A percentile compares a stretch with the other conserved stretches of the same genome.
phyloP scores from a whole-genome alignment of 2,888 invertebrate species.

The Rhodophaea formosa region DNA sequence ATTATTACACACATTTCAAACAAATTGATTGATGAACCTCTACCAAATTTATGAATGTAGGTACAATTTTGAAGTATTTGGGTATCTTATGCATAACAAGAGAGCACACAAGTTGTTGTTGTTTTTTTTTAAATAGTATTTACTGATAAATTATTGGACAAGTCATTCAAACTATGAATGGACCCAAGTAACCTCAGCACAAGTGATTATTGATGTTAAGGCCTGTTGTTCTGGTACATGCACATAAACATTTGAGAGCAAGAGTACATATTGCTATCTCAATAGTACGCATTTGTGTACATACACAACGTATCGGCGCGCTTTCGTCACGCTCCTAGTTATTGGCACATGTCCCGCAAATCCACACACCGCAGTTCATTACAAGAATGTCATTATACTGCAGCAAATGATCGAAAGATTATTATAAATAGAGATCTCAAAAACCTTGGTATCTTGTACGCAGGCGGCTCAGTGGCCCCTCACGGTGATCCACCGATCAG shows the following conservation, averaged over 20 bases:
- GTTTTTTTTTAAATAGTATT: too few species aligned
- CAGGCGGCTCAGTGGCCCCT: slow-evolving; percentile 48
- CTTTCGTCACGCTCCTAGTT: slow-evolving; percentile 69
- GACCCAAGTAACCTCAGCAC: too few species aligned
- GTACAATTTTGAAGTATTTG: too few species aligned
- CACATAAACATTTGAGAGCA: not conserved
- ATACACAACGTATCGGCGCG: slow-evolving; percentile 60
- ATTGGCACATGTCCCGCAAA: slow-evolving; percentile 80
- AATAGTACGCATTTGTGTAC: slow-evolving; percentile 52
- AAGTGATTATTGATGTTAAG: not conserved
- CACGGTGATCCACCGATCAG: slow-evolving; percentile 41
- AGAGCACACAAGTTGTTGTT: too few species aligned
- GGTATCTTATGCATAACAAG: too few species aligned
- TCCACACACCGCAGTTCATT: slow-evolving; percentile 73
- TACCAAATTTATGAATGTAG: too few species aligned
- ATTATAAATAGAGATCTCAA: slow-evolving; percentile 77
- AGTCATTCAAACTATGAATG: too few species aligned
- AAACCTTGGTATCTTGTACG: slow-evolving; percentile 66
- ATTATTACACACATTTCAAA: too few species aligned
- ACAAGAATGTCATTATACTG: slow-evolving; percentile 78
- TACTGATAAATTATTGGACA: too few species aligned
- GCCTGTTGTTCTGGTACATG: not conserved
- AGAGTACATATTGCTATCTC: not conserved
- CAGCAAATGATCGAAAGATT: slow-evolving; percentile 73
- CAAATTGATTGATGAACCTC: too few species aligned